Percentiles rank a stretch among this genome's conserved stretches.
Evolutionary conservation across 2,888 invertebrate species (phyloP).

Genomic region (Hirtodrosophila confusa): DNA sequence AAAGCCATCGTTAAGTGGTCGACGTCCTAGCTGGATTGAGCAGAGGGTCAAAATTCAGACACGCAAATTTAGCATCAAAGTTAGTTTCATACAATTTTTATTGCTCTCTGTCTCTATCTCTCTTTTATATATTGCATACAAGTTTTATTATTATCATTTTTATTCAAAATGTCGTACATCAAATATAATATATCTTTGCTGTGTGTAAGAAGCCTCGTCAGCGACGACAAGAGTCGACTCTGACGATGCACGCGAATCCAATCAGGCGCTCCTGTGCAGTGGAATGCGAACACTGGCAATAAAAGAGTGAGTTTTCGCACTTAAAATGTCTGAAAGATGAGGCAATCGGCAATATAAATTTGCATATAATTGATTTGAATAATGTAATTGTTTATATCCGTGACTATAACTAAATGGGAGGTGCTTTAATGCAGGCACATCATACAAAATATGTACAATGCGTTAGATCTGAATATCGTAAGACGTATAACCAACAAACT

Average conservation of each 20-base stretch:
- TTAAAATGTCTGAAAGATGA: constrained; percentile 40
- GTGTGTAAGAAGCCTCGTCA: constrained; percentile 10
- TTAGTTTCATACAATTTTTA: constrained; percentile 83
- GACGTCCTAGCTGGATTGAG: constrained; percentile 85
- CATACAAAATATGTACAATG: too few relatives aligned
- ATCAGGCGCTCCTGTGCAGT: constrained; percentile 46
- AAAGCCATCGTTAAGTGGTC: constrained; percentile 84
- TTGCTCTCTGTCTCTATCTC: constrained; percentile 52
- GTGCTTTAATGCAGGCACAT: background rate
- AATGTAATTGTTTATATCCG: constrained; percentile 42
- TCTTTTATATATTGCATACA: constrained; percentile 51
- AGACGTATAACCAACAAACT: background rate
- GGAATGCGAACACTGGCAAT: constrained; percentile 39
- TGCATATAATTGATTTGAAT: constrained; percentile 44
- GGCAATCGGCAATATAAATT: constrained; percentile 45
- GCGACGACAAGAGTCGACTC: background rate
- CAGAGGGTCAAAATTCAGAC: constrained; percentile 85
- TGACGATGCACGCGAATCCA: constrained; percentile 20
- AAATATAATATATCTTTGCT: constrained; percentile 30
- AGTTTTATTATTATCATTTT: constrained; percentile 41
- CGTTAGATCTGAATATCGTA: background rate
- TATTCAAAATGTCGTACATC: constrained; percentile 35
- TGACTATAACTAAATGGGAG: constrained; percentile 42
- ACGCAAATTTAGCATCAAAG: constrained; percentile 85
- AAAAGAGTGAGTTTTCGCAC: constrained; percentile 29